phyloP scores from a whole-genome alignment of 2,888 invertebrate genomes.

The Sialis lutaria region DNA sequence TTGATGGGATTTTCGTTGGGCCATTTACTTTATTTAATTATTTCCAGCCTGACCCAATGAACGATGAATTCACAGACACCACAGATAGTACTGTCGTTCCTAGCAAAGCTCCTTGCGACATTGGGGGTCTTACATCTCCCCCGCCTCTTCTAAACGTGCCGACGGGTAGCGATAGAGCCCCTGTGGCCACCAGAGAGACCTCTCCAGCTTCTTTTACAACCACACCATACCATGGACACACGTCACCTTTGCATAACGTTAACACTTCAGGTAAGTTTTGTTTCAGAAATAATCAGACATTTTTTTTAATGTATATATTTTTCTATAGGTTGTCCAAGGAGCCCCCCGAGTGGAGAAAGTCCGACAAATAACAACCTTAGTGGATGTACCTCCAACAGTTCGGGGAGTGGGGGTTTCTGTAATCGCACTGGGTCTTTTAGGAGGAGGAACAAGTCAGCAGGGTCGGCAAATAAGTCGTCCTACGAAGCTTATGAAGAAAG shows the following conservation, averaged over 20 bases:
- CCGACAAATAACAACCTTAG: conserved; percentile 23
- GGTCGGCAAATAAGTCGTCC: conserved; percentile 37
- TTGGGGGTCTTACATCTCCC: conserved; percentile 27
- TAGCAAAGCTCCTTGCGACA: conserved; percentile 28
- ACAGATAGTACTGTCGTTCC: conserved; percentile 30
- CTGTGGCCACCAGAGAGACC: neutral
- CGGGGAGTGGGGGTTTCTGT: conserved; percentile 17
- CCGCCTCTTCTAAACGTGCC: conserved; percentile 27
- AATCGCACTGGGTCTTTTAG: conserved; percentile 34
- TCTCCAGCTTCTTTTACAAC: neutral
- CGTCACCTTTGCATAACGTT: conserved; percentile 31
- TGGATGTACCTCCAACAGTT: conserved; percentile 12
- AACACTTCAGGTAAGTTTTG: conserved; percentile 12
- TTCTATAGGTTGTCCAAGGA: neutral
- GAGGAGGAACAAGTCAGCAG: conserved; percentile 47
- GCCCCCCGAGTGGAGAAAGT: conserved; percentile 19
- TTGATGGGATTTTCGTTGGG: neutral
- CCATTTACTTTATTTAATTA: neutral
- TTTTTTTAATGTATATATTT: neutral
- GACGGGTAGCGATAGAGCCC: conserved; percentile 18
- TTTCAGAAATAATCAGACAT: neutral
- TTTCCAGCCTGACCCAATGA: conserved; percentile 34
- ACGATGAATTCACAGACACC: conserved; percentile 41
- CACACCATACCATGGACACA: conserved; percentile 26
- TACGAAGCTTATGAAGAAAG: conserved; percentile 81